Evolutionary conservation across 2,888 invertebrate genomes (phyloP), one percentile per base, ranked within the genome.

Genomic region (Darwinula stevensoni): DNA sequence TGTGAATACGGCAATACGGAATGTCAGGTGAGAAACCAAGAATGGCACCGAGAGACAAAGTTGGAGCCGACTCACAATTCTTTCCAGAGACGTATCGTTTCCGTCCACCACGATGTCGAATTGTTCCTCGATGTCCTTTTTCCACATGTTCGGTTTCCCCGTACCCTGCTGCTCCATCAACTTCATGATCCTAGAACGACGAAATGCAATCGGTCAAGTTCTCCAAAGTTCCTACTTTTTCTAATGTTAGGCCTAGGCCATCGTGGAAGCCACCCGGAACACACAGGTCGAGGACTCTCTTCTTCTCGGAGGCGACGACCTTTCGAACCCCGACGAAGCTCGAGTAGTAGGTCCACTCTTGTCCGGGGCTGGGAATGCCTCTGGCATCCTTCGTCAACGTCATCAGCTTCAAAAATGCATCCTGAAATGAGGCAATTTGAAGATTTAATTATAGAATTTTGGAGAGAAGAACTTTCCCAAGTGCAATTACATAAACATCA

Each of bases 61-160:
- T 14, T n/a, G 4, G 22, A 16, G 4, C 5, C 13, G 57, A 40
- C 65, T 63, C 45, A 72, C 71, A 31, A 76, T 65, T 44, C 67
- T 61, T 46, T 86, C 84, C 31, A 84, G 53, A 36, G 82, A 60
- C 30, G 62, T 57, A 51, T 86, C 84, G 53, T 80, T 84, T 11
- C 66, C 65, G 43, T 82, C 80, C 16, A 69, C 56, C 9, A 86
- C 46, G 41, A 72, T 58, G 37, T 84, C 82, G 42, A 67, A 64
- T 45, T 66, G 63, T 39, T 68, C 67, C 31, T 68, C 67, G 2
- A 56, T 39, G 35, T 61, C 60, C 15, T 62, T 49, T 17, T 52
- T 51, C 37, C 52, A 52, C 36, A 68, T 58, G 37, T 61, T n/a
- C n/a, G n/a, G 64, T 6, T 57, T 59, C 30, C 55, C 53, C 11